A percentile compares a stretch with the other conserved stretches of the same genome.
Evolutionary conservation across 2,113 vertebrate genomes (phyloP).

Genomic region (Oryzias woworae): DNA sequence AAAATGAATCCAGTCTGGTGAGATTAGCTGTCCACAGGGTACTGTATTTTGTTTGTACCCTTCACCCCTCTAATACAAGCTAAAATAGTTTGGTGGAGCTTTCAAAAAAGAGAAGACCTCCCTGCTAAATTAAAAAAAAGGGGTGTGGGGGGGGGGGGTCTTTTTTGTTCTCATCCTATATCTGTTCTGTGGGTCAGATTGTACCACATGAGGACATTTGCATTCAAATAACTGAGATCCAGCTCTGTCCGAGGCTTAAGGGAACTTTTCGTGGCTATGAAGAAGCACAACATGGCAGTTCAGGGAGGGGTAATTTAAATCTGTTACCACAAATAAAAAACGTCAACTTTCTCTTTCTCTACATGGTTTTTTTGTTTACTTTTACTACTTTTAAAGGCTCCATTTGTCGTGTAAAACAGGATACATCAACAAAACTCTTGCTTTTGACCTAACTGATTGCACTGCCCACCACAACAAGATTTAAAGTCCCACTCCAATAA

Average conservation of each 20-base stretch:
- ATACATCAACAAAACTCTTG: too few species aligned
- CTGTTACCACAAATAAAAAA: conserved; percentile 19
- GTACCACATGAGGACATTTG: conserved; percentile 58
- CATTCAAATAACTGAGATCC: conserved; percentile 70
- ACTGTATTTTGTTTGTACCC: conserved; percentile 35
- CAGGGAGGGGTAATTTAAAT: conserved; percentile 29
- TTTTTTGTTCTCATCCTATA: conserved; percentile 59
- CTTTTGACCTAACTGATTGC: conserved; percentile 5
- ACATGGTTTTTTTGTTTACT: too few species aligned
- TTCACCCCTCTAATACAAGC: conserved; percentile 10
- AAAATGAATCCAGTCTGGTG: conserved; percentile 47
- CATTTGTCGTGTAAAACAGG: too few species aligned
- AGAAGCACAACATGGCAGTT: conserved; percentile 38
- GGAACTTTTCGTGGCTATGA: conserved; percentile 43
- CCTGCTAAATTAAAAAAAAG: conserved; percentile 45
- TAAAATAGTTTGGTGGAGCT: conserved; percentile 62
- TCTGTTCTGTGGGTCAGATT: conserved; percentile 51
- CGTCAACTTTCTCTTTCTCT: too few species aligned
- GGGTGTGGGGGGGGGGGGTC: conserved; percentile 5
- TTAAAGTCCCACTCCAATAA: not conserved
- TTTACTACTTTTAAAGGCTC: too few species aligned
- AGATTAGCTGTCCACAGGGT: conserved; percentile 53
- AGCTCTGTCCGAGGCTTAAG: conserved; percentile 40
- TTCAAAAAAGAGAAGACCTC: conserved; percentile 65
- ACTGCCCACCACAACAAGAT: conserved; percentile 20